Base-by-base conservation (phyloP, 2,888 invertebrate species). In the Thera obeliscata region DNA sequence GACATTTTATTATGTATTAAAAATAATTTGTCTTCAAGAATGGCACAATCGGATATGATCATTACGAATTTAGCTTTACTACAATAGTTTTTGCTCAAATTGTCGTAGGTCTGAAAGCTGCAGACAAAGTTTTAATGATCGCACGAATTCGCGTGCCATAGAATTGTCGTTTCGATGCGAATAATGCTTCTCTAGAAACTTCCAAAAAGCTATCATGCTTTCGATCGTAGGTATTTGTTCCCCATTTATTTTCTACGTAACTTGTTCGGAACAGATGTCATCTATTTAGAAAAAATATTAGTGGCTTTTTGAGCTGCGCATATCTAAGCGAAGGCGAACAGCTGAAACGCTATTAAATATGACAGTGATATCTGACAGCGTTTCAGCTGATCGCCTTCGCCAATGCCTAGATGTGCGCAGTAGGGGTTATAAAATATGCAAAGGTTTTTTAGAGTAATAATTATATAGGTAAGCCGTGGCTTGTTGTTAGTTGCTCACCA, bases 121-220 rank as follows among this genome's bases (percentile, higher is more conserved):
- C 12, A 33, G 61, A 35, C 41, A 54, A 61, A 61, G 61, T 61
- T 61, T 43, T 61, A 61, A 61, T 61, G 61, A 61, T 61, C 52
- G 22, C 22, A 52, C 41, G 33, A 52, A 60, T 60, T 52, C 60
- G 22, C 41, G 56, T 8, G 50, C 38, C 59, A 60, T 50, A 7
- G 12, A 59, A n/a, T 4, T 58, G 43, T 12, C 38, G 36, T 33
- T 12, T 2, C n/a, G 36, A 33, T 54, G 35, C 54, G 54, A 54
- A 54, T 2, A 54, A 61, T 54, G 54, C 54, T 43, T 52, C 60
- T 11, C 11, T 33, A 5, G 33, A 61, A 61, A 33, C n/a, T 54
- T 43, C 8, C 5, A 33, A 35, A 54, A 35, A 33, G 52, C 52
- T 33, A 48, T 43, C 43, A 6, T 43, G 8, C 7, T 43, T 43